A percentile compares a stretch with the other conserved stretches of the same genome.
Evolutionary conservation across 2,113 vertebrate species (phyloP).

Genomic region (Macaca mulatta): DNA sequence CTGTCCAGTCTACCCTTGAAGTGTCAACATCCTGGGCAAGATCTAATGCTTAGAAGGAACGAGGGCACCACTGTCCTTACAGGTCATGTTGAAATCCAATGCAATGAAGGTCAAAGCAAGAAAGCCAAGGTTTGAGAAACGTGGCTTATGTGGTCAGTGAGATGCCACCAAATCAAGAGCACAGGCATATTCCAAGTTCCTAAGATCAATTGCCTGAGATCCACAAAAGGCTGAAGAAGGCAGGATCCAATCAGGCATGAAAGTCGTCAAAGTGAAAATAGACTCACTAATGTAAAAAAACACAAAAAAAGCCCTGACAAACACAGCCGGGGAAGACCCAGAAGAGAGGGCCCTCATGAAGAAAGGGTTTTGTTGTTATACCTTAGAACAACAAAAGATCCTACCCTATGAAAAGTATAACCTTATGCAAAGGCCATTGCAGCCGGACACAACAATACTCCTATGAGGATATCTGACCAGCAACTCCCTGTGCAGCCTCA

Average conservation of each 20-base stretch:
- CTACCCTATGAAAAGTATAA: not conserved
- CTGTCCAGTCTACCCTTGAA: not conserved
- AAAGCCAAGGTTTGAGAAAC: not conserved
- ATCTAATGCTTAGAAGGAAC: not conserved
- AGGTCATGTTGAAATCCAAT: not conserved
- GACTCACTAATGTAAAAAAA: not conserved
- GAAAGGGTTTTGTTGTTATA: not conserved
- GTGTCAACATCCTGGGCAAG: not conserved
- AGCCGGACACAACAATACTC: not conserved
- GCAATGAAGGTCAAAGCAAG: not conserved
- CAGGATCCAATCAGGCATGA: not conserved
- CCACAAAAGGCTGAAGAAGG: not conserved
- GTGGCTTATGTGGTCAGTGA: accelerated
- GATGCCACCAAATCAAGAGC: not conserved
- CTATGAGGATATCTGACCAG: not conserved
- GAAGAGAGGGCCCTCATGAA: not conserved
- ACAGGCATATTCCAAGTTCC: not conserved
- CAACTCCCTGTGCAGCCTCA: not conserved
- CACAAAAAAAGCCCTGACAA: not conserved
- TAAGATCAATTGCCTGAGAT: not conserved
- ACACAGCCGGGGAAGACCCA: not conserved
- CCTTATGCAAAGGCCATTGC: not conserved
- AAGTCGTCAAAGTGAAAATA: not conserved
- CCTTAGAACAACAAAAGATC: not conserved
- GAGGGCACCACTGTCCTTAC: not conserved